Evolutionary conservation across 2,113 vertebrate species (phyloP).

Genomic region (Chloroceryle aenea): DNA sequence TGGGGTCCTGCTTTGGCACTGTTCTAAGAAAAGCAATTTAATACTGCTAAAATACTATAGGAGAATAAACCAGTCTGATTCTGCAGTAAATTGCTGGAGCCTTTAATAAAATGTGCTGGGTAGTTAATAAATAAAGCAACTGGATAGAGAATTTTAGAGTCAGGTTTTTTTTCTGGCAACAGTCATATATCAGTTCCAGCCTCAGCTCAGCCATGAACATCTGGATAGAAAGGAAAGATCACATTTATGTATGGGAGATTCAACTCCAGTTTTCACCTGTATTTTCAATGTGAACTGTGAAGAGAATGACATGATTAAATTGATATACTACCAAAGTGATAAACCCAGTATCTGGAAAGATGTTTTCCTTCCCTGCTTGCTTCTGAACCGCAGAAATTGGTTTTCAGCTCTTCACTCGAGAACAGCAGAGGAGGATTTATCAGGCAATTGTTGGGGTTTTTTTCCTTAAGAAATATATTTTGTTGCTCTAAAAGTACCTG

Average conservation of each 20-base stretch:
- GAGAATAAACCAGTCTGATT: neutral
- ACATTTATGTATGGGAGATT: constrained; percentile 21
- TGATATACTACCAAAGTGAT: constrained; percentile 61
- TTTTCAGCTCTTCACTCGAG: neutral
- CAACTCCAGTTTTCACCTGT: constrained; percentile 66
- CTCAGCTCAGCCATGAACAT: neutral
- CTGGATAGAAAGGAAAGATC: constrained; percentile 26
- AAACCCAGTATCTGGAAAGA: constrained; percentile 65
- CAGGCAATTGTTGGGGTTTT: neutral
- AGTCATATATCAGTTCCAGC: neutral
- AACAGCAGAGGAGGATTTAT: constrained; percentile 10
- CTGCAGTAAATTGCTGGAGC: neutral
- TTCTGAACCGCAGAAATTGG: constrained; percentile 52
- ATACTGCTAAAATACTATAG: neutral
- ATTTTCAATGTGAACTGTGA: constrained; percentile 47
- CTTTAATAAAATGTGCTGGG: neutral
- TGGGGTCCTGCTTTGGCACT: neutral
- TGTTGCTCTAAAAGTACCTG: neutral
- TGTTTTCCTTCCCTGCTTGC: constrained; percentile 50
- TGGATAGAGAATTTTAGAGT: neutral
- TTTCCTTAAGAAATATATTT: neutral
- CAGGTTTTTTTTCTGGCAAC: neutral
- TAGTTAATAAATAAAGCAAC: constrained; percentile 4
- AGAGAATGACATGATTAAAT: constrained; percentile 64
- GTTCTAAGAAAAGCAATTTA: neutral